Evolutionary conservation across 2,797 vertebrate genomes (phyloP), one percentile per base, ranked within the genome.

Genomic region (Vultur gryphus): DNA sequence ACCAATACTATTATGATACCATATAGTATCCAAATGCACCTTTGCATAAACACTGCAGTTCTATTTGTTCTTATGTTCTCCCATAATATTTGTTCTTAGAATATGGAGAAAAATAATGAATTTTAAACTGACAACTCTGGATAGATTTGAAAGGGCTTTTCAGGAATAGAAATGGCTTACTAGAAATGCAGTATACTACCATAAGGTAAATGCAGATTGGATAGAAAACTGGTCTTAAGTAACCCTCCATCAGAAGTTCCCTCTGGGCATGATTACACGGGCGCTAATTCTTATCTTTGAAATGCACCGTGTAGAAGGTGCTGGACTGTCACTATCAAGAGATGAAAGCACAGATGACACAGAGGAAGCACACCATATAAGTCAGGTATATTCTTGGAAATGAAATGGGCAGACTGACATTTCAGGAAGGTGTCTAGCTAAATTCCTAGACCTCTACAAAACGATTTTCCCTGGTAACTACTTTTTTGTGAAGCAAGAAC

Each of bases 261-360:
- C 76, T 61, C 71, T 54, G 46, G 44, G 35, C 54, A 51, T 1
- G 35, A 72, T 28, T 37, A 90, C 18, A 24, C 17, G 16, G 51
- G 14, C 6, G 8, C 15, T 26, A 44, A 33, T n/a, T 29, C 37
- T 37, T 2, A 9, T 23, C 64, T 67, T 51, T 76, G 39, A 52
- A 48, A 39, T 13, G 28, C 1, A 15, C 2, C 2, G 0, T 2
- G 21, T 3, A 81, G 64, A 39, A 81, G 33, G 33, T 65, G 49
- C 33, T 61, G 51, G 66, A 39, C 20, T 62, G 62, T 52, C 13
- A 35, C 61, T 43, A 7, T 7, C 20, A 41, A 25, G 61, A 72
- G 54, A 43, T 43, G n/a, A 43, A 72, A 88, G 65, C 44, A 44
- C 18, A 57, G 23, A 21, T 12, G 51, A 73, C 52, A 77, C 31